Evolutionary conservation across 2,888 invertebrate species (phyloP).

Genomic region (Maniola hyperantus): DNA sequence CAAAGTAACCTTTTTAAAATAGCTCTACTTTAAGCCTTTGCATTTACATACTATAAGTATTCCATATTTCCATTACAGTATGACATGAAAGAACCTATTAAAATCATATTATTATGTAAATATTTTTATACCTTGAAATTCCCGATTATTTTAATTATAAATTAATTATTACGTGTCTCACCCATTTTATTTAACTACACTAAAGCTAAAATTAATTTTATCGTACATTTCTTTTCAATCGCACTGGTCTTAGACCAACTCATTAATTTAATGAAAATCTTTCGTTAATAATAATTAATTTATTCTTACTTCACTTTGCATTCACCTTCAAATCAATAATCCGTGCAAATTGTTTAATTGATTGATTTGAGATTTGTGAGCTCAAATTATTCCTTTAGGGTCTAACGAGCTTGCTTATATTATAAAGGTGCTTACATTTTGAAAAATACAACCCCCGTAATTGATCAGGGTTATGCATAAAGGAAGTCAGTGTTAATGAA

Average conservation of each 20-base stretch:
- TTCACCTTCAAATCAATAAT: background rate
- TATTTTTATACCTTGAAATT: constrained; percentile 7
- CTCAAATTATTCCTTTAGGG: no score
- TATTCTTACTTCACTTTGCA: background rate
- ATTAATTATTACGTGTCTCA: background rate
- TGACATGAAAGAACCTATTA: background rate
- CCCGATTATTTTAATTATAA: constrained; percentile 1
- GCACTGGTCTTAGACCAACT: constrained; percentile 11
- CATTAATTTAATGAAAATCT: constrained; percentile 4
- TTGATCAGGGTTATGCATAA: no score
- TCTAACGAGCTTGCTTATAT: no score
- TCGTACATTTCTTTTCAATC: background rate
- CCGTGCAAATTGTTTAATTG: no score
- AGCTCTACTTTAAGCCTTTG: background rate
- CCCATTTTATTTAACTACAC: constrained; percentile 4
- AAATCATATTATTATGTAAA: constrained; percentile 1
- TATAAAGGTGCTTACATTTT: no score
- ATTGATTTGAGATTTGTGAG: background rate
- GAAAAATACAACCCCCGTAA: no score
- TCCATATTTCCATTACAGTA: constrained; percentile 13
- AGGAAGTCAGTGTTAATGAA: no score
- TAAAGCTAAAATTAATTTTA: background rate
- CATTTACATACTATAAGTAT: background rate
- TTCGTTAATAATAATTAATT: background rate
- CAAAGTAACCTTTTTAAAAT: background rate